A percentile compares a stretch with the other conserved stretches of the same genome.
These are phyloP conservation scores for Drosophila persimilis DNA, from an alignment of 1,140 invertebrate genomes.

Conservation along the genomic window DNA sequence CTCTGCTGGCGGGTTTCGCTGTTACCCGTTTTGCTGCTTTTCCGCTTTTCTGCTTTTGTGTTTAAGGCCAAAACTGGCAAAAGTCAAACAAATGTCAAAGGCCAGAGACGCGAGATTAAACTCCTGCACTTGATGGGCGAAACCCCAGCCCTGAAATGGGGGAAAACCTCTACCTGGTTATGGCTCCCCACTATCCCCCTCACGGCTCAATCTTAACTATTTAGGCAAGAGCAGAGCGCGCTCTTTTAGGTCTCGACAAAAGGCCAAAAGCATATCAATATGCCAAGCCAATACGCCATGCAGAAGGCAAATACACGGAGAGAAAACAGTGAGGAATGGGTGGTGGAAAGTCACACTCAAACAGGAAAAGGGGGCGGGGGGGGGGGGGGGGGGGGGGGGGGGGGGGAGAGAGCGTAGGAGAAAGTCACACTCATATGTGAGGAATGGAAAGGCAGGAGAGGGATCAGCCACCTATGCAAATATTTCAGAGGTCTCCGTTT, in stretches of 20 bases:
- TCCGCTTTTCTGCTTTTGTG: conserved; percentile 1
- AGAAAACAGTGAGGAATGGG: neutral
- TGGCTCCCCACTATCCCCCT: neutral
- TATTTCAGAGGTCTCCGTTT: conserved; percentile 22
- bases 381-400: neutral
- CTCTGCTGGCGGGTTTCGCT: neutral
- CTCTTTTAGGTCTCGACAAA: conserved; percentile 43
- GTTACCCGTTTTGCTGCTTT: too few species aligned
- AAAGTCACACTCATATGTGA: neutral
- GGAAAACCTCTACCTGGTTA: too few species aligned
- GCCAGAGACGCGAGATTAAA: conserved; percentile 1
- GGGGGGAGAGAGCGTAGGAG: neutral
- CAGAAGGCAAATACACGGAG: conserved; percentile 35
- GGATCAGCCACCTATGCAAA: conserved; percentile 59
- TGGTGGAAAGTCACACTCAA: neutral
- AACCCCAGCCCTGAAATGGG: too few species aligned
- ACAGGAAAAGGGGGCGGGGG: neutral
- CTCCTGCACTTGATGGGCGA: too few species aligned
- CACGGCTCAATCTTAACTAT: conserved; percentile 47
- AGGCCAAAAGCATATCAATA: conserved; percentile 57
- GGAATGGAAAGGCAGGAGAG: neutral
- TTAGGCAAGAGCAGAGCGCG: conserved; percentile 18
- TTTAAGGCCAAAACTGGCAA: conserved; percentile 18
- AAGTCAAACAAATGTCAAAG: conserved; percentile 58
- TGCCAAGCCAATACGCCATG: conserved; percentile 24